Percentiles rank a stretch among this genome's conserved stretches.
These are phyloP conservation scores for Thyatira batis DNA, from an alignment of 2,888 invertebrate species.

Conservation along the genomic window DNA sequence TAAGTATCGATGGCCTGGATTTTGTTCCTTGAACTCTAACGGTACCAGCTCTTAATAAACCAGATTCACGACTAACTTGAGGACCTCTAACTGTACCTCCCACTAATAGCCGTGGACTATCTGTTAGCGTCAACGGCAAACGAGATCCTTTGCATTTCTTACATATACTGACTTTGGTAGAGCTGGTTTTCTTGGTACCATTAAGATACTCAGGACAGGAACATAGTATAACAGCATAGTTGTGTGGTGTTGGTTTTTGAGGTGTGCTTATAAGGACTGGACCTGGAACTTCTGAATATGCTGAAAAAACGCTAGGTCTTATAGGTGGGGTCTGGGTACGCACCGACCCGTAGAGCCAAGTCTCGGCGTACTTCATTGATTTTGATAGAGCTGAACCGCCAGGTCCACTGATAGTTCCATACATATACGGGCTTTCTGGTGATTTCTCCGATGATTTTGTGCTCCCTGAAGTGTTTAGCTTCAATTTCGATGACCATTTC, in stretches of 20 bases:
- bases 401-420: slow-evolving; percentile 80
- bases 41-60: slow-evolving; percentile 83
- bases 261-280: slow-evolving; percentile 79
- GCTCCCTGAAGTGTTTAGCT: slow-evolving; percentile 79
- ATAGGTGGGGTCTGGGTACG: slow-evolving; percentile 78
- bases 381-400: slow-evolving; percentile 88
- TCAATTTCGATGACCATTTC: slow-evolving; percentile 88
- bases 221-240: slow-evolving; percentile 88
- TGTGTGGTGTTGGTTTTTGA: slow-evolving; percentile 82
- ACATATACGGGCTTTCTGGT: slow-evolving; percentile 75
- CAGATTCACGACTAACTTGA: slow-evolving; percentile 69
- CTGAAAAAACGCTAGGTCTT: slow-evolving; percentile 76
- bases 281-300: slow-evolving; percentile 71
- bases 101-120: slow-evolving; percentile 74
- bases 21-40: slow-evolving; percentile 83
- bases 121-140: slow-evolving; percentile 86
- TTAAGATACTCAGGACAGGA: slow-evolving; percentile 91
- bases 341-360: slow-evolving; percentile 92
- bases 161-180: slow-evolving; percentile 89
- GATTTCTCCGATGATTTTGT: slow-evolving; percentile 73
- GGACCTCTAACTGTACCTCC: slow-evolving; percentile 85
- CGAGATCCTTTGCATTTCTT: slow-evolving; percentile 93
- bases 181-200: slow-evolving; percentile 87
- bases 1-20: slow-evolving; percentile 85
- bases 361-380: slow-evolving; percentile 92